Conservation (phyloP, 2,797 vertebrate genomes). For the Myoxocephalus aenaeus region DNA sequence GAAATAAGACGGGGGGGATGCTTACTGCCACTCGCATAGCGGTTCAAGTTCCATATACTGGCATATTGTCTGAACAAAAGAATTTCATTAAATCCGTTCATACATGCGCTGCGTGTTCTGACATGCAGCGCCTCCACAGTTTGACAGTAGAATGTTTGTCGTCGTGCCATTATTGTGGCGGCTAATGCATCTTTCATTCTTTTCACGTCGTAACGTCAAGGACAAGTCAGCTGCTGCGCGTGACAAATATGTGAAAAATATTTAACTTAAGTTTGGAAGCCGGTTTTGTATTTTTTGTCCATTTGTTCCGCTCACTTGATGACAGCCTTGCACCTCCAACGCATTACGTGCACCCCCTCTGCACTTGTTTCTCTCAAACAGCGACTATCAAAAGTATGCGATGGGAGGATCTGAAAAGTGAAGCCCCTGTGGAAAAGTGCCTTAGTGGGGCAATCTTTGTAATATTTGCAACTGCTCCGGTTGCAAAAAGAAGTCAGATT, state of each 20-base stretch:
- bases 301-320: not conserved
- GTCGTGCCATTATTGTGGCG: not conserved
- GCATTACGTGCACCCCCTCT: too few species aligned
- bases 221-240: not conserved
- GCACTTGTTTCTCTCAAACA: slow-evolving; percentile 13
- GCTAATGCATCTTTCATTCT: not conserved
- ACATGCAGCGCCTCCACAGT: accelerated
- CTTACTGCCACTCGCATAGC: not conserved
- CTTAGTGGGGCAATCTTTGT: too few species aligned
- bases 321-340: slow-evolving; percentile 1
- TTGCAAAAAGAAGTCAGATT: not conserved
- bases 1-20: slow-evolving; percentile 2
- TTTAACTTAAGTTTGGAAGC: not conserved
- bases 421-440: too few species aligned
- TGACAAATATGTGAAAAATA: not conserved
- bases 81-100: slow-evolving; percentile 6
- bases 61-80: not conserved
- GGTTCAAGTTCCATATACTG: not conserved
- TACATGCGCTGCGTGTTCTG: too few species aligned
- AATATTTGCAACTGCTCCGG: too few species aligned
- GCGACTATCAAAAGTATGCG: not conserved
- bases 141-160: not conserved
- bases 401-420: not conserved
- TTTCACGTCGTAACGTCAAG: slow-evolving; percentile 2
- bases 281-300: not conserved